A percentile compares a stretch with the other conserved stretches of the same genome.
Evolutionary conservation across 2,888 invertebrate genomes (phyloP).

Genomic region (Hirtodrosophila confusa): DNA sequence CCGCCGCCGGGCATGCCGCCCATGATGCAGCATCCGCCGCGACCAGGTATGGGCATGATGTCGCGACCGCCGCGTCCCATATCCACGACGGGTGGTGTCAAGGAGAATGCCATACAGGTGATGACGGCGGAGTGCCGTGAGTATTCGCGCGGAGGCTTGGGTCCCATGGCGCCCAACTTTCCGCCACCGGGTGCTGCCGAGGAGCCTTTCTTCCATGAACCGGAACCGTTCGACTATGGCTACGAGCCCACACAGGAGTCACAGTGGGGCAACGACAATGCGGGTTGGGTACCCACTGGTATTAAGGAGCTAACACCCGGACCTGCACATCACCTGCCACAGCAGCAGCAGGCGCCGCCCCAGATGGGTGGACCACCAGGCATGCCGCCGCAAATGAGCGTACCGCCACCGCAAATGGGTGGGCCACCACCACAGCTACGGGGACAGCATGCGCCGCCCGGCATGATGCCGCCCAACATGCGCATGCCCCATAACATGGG

Average conservation of each 20-base stretch:
- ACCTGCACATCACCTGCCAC: constrained; percentile 81
- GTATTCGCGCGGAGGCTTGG: constrained; percentile 88
- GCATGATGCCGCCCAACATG: constrained; percentile 77
- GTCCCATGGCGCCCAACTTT: constrained; percentile 84
- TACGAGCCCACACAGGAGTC: constrained; percentile 91
- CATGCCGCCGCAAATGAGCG: constrained; percentile 63
- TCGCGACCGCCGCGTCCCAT: constrained; percentile 78
- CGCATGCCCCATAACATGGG: constrained; percentile 72
- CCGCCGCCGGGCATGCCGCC: constrained; percentile 84
- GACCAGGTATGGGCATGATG: constrained; percentile 69
- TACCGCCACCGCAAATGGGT: constrained; percentile 74
- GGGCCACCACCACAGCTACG: constrained; percentile 77
- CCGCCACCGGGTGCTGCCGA: constrained; percentile 80
- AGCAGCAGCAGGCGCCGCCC: constrained; percentile 75
- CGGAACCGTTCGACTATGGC: constrained; percentile 85
- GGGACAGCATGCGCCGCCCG: constrained; percentile 56
- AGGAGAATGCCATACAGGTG: constrained; percentile 95
- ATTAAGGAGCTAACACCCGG: constrained; percentile 90
- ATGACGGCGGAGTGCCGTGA: constrained; percentile 96
- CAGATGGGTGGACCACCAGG: constrained; percentile 67
- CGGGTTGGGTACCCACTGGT: constrained; percentile 87
- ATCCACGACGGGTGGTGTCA: constrained; percentile 69
- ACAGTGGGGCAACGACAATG: constrained; percentile 87
- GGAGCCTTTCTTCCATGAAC: constrained; percentile 84
- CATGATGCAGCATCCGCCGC: constrained; percentile 67